Base-by-base conservation (phyloP, 2,113 vertebrate genomes). In the Drymodes brunneopygia region DNA sequence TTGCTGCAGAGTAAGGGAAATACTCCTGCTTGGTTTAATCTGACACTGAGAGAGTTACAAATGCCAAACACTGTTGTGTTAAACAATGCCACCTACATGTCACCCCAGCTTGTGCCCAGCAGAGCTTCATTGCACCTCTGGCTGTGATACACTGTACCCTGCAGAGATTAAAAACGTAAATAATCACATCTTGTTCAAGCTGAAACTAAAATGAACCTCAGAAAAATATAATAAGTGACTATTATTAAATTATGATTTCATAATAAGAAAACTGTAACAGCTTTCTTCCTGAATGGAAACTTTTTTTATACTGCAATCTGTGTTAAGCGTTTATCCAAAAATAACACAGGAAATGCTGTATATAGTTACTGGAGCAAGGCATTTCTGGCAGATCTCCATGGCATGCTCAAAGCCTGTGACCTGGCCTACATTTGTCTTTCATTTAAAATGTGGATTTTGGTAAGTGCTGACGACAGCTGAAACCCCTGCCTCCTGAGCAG, bases 261-360 rank as follows among this genome's bases (percentile, higher is more conserved):
- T 38, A 42, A 50, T 48, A 42, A 64, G 60, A 24, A 69, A 65
- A 42, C 42, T 47, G 11, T 60, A 74, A 44, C 13, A 9, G 18
- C 56, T 74, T 44, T 81, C 1, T 73, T 81, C 40, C 82, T 81
- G 31, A 81, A 33, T 8, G 9, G 75, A 79, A 88, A 64, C 57
- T 23, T 61, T 81, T 72, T 83, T 92, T 58, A 20, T 57, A 40
- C 48, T 61, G 48, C 72, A 81, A 27, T 83, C 69, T 94, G 56
- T 57, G 40, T 56, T 64, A 82, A 86, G 61, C 23, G 17, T 67
- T 94, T 81, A 61, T 81, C 88, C 72, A 90, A 92, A 92, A 90
- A 83, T 88, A 94, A 83, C 75, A 88, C 85, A 95, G 92, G 86
- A 93, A 94, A 86, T 75, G 47, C 54, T 92, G 61, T 22, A 56